Base-by-base conservation (phyloP, 1,140 invertebrate genomes). In the Apis cerana region DNA sequence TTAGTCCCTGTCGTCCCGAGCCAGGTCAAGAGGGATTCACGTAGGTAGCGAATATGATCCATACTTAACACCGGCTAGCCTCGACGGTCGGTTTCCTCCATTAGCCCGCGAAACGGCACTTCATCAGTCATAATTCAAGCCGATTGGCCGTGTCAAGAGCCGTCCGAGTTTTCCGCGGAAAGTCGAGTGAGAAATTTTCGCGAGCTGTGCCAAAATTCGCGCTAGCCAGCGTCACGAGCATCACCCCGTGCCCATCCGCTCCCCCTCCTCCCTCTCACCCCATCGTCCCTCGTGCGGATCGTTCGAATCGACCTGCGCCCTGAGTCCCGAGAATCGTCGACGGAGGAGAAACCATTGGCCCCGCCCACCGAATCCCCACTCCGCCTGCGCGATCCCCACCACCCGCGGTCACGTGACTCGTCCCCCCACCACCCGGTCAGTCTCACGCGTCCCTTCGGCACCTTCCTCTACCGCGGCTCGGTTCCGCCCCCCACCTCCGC, bases 201-300 rank as follows among this genome's bases (percentile, higher is more conserved):
- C 89, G 87, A 90, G 89, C 89, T 83, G 92, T 92, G 92, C 90
- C 91, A 91, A 93, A 92, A 91, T 92, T 93, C 90, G 90, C 92
- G 91, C 92, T 88, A 85, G 79, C 83, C 83, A 91, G 87, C 86
- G 88, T 87, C 87, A 89, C 81, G 81, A 75, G 56, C 78, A 50
- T 83, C 78, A 81, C 87, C 59, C 67, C 67, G 21, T 17, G 43
- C 43, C 48, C 33, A 59, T 9, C 9, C 65, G 67, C 17, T 23
- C 19, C 56, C 43, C 23, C 50, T 19, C 15, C n/a, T n/a, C n/a
- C 21, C 9, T 2, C 15, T 17, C 58, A 15, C 9, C 19, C 21
- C 58, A 12, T 13, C 12, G 15, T 2, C 17, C 21, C 43, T 48
- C 65, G 15, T 19, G 9, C 48, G 27, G 23, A 21, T 52, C 19